Percentiles rank a stretch among this genome's conserved stretches.
phyloP scores from a whole-genome alignment of 2,797 vertebrate genomes.

The Sebastes elongatus region DNA sequence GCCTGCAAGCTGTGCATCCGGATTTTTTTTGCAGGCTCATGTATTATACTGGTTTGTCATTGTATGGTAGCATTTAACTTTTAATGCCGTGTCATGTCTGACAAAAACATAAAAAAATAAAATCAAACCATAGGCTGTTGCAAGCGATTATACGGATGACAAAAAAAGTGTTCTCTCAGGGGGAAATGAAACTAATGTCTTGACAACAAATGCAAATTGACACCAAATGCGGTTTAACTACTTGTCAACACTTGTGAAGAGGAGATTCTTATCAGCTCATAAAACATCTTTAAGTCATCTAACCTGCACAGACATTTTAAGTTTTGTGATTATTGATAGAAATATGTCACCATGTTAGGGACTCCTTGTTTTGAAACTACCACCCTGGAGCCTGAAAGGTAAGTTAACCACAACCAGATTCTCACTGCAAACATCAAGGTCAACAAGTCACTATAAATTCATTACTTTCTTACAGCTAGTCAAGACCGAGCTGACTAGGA shows the following conservation, averaged over 20 bases:
- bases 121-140: background rate
- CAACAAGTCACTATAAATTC: background rate
- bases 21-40: background rate
- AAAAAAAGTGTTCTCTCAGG: no score
- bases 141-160: background rate
- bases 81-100: background rate
- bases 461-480: background rate
- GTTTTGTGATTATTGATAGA: background rate
- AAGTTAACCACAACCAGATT: background rate
- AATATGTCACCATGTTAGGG: background rate
- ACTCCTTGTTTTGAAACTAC: background rate
- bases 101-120: background rate
- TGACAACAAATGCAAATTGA: no score
- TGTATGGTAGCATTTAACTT: background rate
- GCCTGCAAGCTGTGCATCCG: background rate
- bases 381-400: background rate
- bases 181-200: background rate
- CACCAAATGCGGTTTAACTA: background rate
- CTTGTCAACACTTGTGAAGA: background rate
- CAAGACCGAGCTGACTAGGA: background rate
- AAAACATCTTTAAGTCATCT: background rate
- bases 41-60: background rate
- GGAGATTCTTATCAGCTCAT: no score
- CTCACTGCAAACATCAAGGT: no score
- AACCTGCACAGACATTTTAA: background rate